A percentile compares a stretch with the other conserved stretches of the same genome.
These are phyloP conservation scores for Agrochola circellaris DNA, from an alignment of 2,888 invertebrate species.

Conservation along the genomic window DNA sequence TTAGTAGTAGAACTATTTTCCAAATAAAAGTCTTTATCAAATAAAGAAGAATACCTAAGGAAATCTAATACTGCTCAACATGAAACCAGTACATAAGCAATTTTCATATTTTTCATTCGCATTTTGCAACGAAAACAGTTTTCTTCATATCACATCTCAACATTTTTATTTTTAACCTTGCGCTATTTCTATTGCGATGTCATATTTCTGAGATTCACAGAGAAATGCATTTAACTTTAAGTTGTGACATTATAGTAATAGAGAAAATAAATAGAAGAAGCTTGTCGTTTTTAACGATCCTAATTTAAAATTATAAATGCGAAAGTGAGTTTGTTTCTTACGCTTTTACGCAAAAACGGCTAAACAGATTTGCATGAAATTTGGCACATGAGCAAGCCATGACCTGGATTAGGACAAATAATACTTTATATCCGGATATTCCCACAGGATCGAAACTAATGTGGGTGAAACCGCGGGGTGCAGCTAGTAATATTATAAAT, in stretches of 20 bases:
- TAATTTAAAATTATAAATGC: no score
- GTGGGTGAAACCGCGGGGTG: no score
- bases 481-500: no score
- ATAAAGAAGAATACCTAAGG: background rate
- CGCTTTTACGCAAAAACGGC: no score
- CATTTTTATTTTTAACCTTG: conserved; percentile 38
- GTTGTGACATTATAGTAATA: conserved; percentile 13
- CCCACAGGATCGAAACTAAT: no score
- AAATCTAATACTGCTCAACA: conserved; percentile 37
- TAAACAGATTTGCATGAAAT: no score
- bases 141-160: conserved; percentile 15
- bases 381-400: no score
- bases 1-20: no score
- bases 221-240: conserved; percentile 32
- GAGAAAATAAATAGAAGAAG: conserved; percentile 22
- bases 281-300: background rate
- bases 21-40: background rate
- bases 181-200: conserved; percentile 31
- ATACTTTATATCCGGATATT: no score
- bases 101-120: conserved; percentile 49
- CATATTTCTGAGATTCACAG: conserved; percentile 30
- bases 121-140: conserved; percentile 35
- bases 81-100: conserved; percentile 38
- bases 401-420: no score
- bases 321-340: no score